phyloP scores from a whole-genome alignment of 35 echinoderm and acorn worm genomes.

The Chiridota heheva region DNA sequence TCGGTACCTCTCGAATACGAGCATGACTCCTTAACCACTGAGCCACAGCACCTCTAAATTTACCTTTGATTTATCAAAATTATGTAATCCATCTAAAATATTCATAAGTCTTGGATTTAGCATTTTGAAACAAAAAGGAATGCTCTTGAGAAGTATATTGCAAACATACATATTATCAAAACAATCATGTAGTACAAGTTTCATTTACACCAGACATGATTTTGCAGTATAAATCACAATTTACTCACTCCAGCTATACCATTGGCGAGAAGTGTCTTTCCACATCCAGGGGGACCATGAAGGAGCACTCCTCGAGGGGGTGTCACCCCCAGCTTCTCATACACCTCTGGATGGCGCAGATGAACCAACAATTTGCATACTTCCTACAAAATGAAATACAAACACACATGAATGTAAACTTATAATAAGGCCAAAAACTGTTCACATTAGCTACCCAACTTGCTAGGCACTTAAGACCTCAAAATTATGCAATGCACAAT shows the following conservation, averaged over 20 bases:
- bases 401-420: background rate
- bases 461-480: background rate
- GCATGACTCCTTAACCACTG: too few relatives aligned
- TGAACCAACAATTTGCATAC: conserved; percentile 92
- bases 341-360: conserved; percentile 90
- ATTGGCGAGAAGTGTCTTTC: conserved; percentile 90
- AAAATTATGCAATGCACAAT: background rate
- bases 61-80: too few relatives aligned
- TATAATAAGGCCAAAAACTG: background rate
- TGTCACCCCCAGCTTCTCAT: conserved; percentile 85
- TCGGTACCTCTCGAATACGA: too few relatives aligned
- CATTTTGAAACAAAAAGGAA: too few relatives aligned
- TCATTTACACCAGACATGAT: too few relatives aligned
- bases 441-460: background rate
- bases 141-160: too few relatives aligned
- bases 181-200: too few relatives aligned
- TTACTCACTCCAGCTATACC: conserved; percentile 98
- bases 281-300: conserved; percentile 97
- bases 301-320: conserved; percentile 86
- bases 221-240: too few relatives aligned
- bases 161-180: too few relatives aligned
- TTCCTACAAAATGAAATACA: conserved; percentile 49
- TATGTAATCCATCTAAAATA: too few relatives aligned
- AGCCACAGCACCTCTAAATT: too few relatives aligned
- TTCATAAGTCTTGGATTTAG: too few relatives aligned